Conservation (phyloP, 2,113 vertebrate genomes). For the Danionella cerebrum region DNA sequence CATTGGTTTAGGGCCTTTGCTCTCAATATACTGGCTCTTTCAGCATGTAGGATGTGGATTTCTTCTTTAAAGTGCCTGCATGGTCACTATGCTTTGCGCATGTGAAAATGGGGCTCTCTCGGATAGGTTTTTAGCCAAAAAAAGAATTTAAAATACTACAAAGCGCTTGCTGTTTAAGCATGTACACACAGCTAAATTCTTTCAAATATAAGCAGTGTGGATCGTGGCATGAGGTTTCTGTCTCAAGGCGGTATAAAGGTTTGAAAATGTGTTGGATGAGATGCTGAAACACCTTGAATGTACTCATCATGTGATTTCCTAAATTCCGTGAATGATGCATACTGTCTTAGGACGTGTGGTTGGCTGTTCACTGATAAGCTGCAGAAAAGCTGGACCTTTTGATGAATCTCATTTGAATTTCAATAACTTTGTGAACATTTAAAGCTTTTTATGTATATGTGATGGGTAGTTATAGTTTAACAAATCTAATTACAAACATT, state of each 20-base stretch:
- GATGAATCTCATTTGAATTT: neutral
- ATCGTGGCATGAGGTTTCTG: constrained; percentile 52
- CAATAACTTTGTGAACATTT: neutral
- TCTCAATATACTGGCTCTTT: constrained; percentile 72
- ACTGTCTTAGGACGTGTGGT: neutral
- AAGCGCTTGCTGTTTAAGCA: constrained; percentile 45
- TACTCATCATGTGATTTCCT: neutral
- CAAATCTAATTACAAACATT: no score
- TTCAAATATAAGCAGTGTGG: constrained; percentile 26
- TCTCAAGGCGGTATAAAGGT: constrained; percentile 48
- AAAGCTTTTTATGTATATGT: no score
- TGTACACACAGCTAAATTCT: constrained; percentile 43
- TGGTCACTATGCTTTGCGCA: constrained; percentile 64
- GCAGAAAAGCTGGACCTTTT: constrained; percentile 5
- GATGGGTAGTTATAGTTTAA: no score
- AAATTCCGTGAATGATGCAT: neutral
- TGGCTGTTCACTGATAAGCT: neutral
- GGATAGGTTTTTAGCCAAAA: constrained; percentile 25
- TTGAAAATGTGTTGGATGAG: neutral
- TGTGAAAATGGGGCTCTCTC: constrained; percentile 48
- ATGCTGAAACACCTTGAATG: no score
- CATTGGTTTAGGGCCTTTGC: constrained; percentile 34
- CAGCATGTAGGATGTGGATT: constrained; percentile 66
- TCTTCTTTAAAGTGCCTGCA: constrained; percentile 56
- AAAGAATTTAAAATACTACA: constrained; percentile 10